Evolutionary conservation across 2,797 vertebrate species (phyloP), one percentile per base, ranked within the genome.

Genomic region (Rousettus madagascariensis): DNA sequence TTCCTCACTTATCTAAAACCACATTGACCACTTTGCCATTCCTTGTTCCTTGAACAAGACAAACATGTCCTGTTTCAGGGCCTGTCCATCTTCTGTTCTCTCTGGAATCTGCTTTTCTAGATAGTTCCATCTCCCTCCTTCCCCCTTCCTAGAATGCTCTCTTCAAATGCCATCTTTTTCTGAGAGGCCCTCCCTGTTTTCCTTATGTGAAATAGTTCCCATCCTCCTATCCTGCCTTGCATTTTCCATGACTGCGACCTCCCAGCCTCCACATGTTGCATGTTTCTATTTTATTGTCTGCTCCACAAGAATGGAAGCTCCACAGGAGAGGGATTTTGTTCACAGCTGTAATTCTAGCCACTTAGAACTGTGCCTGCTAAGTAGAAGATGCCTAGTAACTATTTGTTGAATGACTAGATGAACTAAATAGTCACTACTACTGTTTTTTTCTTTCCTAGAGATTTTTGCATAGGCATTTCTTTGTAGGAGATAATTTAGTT

Each of bases 251-350:
- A 57, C 55, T 38, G 2, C n/a, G 57, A 1, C 19, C 19, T 72
- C 16, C 28, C 0, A 5, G 66, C 36, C 33, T 36, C 61, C 16
- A 0, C 1, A 0, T n/a, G 15, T n/a, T 22, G 3, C 49, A 10
- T 49, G 63, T 86, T 10, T 57, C 7, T n/a, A 0, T 65, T 30
- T 68, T 30, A 6, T 28, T 57, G 19, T 38, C 33, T 88, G 55
- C 46, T 49, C 28, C 0, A 16, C 10, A 57, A 19, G 20, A 43
- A 33, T 28, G 10, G 9, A 15, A 19, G 4, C 46, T 65, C 57
- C 33, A 1, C 13, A 59, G 90, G 36, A 86, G 33, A 90, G 74
- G 61, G 10, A 9, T 30, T 80, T 53, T 43, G 16, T n/a, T 90
- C 51, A 9, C 12, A 53, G 61, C n/a, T 57, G 4, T 66, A 13